Evolutionary conservation across 2,113 vertebrate genomes (phyloP), one percentile per base, ranked within the genome.

Genomic region (Pachypanchax playfairii): DNA sequence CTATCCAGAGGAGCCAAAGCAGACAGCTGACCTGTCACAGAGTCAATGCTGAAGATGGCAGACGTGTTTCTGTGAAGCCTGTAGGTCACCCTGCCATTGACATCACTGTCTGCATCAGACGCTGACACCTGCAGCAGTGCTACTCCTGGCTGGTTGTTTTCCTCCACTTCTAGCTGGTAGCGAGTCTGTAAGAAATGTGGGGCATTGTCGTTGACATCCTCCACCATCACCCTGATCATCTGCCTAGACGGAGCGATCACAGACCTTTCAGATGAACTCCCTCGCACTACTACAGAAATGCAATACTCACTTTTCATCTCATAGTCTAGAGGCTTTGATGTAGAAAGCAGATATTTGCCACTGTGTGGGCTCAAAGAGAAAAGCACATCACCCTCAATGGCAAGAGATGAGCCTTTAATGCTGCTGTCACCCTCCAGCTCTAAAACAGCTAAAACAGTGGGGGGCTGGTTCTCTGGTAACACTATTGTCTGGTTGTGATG

Each of bases 271-370:
- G 65, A 49, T 63, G 65, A 64, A 55, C 36, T 62, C 22, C 43
- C 0, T 1, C 26, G 38, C 56, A 78, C 79, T 52, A 83, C 66
- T 57, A 93, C 61, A 15, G 79, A 66, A 77, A 93, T 64, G 12
- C 70, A 24, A 82, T 93, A 89, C 79, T 88, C 76, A 0, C 66
- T 76, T 73, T 83, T 71, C 53, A 73, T 63, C 72, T 92, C 93
- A 53, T 89, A 90, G 77, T 93, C 91, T 20, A 93, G 70, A 15
- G 91, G 77, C 68, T 87, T 88, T 86, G 90, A 91, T 63, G 92
- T 89, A 47, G 89, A 87, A 81, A 93, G 86, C 39, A 93, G 87
- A 84, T 92, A 93, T 84, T 84, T 90, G 47, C 78, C 89, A 46
- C 81, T 83, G 72, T 91, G 89, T 4, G 46, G 81, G 74, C 78